These are phyloP conservation scores for Paramormyrops kingsleyae DNA, from an alignment of 2,113 vertebrate species.

Conservation along the genomic window DNA sequence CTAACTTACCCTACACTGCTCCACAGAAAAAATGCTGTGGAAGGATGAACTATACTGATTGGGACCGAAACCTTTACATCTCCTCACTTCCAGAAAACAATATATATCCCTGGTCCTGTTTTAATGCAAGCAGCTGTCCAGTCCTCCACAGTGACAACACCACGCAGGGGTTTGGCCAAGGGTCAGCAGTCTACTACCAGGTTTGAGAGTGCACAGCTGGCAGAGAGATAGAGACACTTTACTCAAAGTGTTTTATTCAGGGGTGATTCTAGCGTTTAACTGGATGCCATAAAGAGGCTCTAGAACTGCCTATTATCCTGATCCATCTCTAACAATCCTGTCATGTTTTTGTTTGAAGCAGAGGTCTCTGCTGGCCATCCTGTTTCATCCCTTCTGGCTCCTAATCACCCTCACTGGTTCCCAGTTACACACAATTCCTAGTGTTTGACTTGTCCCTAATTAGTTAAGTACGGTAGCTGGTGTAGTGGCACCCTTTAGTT, in stretches of 20 bases:
- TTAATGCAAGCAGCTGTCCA: conserved; percentile 37
- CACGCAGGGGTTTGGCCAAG: conserved; percentile 10
- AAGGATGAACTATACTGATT: conserved; percentile 33
- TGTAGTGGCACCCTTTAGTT: no score
- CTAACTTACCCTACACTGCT: neutral
- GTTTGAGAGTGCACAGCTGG: conserved; percentile 25
- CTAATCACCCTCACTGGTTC: neutral
- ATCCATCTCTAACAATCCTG: neutral
- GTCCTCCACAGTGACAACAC: neutral
- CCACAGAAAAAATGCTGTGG: conserved; percentile 54
- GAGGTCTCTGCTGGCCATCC: no score
- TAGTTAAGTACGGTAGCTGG: neutral
- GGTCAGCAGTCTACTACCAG: conserved; percentile 25
- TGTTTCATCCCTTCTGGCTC: neutral
- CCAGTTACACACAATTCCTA: neutral
- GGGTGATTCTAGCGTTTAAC: neutral
- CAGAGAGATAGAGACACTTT: neutral
- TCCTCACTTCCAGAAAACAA: neutral
- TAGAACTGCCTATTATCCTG: neutral
- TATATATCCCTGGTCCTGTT: conserved; percentile 54
- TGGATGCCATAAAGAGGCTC: neutral
- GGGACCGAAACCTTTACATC: conserved; percentile 46
- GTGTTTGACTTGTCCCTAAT: neutral
- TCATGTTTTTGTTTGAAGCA: neutral
- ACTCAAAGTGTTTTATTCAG: neutral